Evolutionary conservation across 2,888 invertebrate genomes (phyloP).

Genomic region (Calliopum simillimum): DNA sequence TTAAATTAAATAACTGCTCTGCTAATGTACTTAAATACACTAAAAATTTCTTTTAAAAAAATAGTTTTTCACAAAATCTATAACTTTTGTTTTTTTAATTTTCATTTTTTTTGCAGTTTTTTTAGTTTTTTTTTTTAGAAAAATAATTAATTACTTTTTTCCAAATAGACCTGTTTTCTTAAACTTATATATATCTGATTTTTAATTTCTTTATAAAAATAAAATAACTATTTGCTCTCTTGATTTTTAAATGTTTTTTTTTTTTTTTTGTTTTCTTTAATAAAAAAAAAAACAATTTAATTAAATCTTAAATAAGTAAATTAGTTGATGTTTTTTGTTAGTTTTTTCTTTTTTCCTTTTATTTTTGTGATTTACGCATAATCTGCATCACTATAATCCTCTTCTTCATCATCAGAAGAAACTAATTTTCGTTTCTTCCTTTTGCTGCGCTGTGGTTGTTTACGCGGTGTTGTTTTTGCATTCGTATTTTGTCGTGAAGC

Average conservation of each 20-base stretch:
- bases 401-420: conserved; percentile 74
- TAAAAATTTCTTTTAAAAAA: conserved; percentile 26
- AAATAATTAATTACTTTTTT: conserved; percentile 23
- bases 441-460: conserved; percentile 53
- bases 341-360: not conserved
- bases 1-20: conserved; percentile 9
- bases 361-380: conserved; percentile 58
- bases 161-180: conserved; percentile 24
- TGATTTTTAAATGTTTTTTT: not conserved
- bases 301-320: conserved; percentile 2
- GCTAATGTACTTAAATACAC: not conserved
- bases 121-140: conserved; percentile 30
- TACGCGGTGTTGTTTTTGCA: conserved; percentile 48
- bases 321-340: not conserved
- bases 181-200: conserved; percentile 28
- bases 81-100: conserved; percentile 18
- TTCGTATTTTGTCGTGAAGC: conserved; percentile 34
- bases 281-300: conserved; percentile 21
- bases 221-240: not conserved
- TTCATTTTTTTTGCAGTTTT: conserved; percentile 20
- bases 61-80: conserved; percentile 24
- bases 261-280: not conserved
- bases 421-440: conserved; percentile 71
- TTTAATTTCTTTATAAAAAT: conserved; percentile 11
- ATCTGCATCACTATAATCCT: conserved; percentile 74